phyloP scores from a whole-genome alignment of 2,888 invertebrate genomes.

The Anthophora plumipes region DNA sequence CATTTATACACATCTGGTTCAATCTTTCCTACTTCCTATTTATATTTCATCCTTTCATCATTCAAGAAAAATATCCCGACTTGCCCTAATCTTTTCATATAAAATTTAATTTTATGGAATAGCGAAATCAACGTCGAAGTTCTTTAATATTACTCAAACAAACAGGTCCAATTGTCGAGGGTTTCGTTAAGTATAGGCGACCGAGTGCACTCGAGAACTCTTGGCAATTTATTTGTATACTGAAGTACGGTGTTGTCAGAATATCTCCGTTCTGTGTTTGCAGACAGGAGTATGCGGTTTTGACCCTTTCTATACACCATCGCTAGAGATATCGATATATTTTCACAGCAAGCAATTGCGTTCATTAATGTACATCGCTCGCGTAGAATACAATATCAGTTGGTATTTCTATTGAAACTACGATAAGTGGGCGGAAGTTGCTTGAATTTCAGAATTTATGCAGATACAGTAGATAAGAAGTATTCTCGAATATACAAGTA shows the following conservation, averaged over 20 bases:
- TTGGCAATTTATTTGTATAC: not conserved
- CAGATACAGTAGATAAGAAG: too few relatives aligned
- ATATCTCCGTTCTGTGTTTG: not conserved
- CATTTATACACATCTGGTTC: constrained; percentile 2
- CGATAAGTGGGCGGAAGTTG: too few relatives aligned
- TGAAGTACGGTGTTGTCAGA: not conserved
- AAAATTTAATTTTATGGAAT: too few relatives aligned
- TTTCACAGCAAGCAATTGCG: not conserved
- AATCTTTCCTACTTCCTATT: not conserved
- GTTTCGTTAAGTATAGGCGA: not conserved
- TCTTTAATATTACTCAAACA: not conserved
- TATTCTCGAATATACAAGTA: too few relatives aligned
- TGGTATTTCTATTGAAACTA: not conserved
- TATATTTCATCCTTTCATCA: not conserved
- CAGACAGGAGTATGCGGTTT: not conserved
- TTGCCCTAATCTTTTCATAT: not conserved
- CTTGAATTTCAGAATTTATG: too few relatives aligned
- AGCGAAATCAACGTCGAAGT: not conserved
- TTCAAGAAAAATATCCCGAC: not conserved
- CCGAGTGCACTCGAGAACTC: not conserved
- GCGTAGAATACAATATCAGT: not conserved
- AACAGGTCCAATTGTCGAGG: not conserved
- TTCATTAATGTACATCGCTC: not conserved
- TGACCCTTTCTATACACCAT: not conserved
- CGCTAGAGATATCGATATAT: not conserved